A percentile compares a stretch with the other conserved stretches of the same genome.
Conservation (phyloP, 2,113 vertebrate species). For the Ivindomyrus marchei region DNA sequence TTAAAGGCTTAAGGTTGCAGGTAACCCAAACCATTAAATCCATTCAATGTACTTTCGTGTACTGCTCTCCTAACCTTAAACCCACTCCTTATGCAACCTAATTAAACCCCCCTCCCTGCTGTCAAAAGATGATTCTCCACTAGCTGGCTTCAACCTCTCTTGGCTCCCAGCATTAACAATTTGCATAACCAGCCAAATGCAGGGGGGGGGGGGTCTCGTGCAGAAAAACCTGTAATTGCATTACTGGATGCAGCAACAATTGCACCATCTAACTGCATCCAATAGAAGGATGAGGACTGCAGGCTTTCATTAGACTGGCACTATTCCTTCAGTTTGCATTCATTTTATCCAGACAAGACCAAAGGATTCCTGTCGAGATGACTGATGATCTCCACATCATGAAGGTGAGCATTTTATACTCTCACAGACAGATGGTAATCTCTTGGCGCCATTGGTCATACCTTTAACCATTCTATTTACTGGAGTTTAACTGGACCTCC, state of each 20-base stretch:
- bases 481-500: not conserved
- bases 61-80: not conserved
- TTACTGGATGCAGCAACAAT: not conserved
- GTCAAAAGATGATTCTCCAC: not conserved
- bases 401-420: not conserved
- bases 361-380: not conserved
- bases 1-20: not conserved
- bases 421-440: not conserved
- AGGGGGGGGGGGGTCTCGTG: not conserved
- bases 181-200: not conserved
- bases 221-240: not conserved
- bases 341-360: not conserved
- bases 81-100: not conserved
- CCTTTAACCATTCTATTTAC: not conserved
- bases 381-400: not conserved
- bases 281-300: not conserved
- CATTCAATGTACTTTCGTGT: not conserved
- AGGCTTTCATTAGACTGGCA: not conserved
- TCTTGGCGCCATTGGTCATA: not conserved
- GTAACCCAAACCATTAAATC: not conserved
- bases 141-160: not conserved
- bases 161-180: not conserved
- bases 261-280: not conserved
- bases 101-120: not conserved
- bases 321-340: not conserved